Conservation (phyloP, 2,797 vertebrate genomes). For the Crax fasciolata region DNA sequence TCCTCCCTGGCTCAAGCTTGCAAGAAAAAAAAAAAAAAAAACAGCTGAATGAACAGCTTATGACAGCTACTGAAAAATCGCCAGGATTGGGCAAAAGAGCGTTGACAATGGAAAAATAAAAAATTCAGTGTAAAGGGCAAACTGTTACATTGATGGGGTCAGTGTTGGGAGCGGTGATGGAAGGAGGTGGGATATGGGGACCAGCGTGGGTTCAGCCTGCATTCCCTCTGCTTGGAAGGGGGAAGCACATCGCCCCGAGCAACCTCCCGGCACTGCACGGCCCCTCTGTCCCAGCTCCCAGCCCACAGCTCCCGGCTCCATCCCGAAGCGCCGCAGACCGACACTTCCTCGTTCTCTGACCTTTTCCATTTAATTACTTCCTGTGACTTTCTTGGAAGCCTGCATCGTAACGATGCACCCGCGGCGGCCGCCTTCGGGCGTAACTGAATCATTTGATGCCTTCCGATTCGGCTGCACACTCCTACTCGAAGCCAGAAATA, state of each 20-base stretch:
- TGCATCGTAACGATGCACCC: neutral
- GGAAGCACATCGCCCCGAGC: rapidly evolving
- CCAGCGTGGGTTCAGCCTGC: neutral
- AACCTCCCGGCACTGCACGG: rapidly evolving
- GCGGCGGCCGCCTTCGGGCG: constrained; percentile 20
- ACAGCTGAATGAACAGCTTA: neutral
- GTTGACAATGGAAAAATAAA: neutral
- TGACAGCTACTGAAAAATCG: neutral
- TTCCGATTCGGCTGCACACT: neutral
- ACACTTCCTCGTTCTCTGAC: constrained; percentile 84
- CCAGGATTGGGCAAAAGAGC: neutral
- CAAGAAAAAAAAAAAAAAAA: neutral
- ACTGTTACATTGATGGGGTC: neutral
- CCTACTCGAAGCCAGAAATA: neutral
- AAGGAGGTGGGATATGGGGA: neutral
- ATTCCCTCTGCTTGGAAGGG: neutral
- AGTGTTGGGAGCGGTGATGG: rapidly evolving
- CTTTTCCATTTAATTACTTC: constrained; percentile 85
- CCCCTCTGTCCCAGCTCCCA: neutral
- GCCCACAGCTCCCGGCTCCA: neutral
- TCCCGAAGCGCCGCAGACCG: constrained; percentile 67
- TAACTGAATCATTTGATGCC: neutral
- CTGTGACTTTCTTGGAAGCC: constrained; percentile 81
- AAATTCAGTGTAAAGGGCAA: neutral
- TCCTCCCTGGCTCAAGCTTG: neutral